Evolutionary conservation across 2,888 invertebrate genomes (phyloP).

Genomic region (Oegoconia quadripuncta): DNA sequence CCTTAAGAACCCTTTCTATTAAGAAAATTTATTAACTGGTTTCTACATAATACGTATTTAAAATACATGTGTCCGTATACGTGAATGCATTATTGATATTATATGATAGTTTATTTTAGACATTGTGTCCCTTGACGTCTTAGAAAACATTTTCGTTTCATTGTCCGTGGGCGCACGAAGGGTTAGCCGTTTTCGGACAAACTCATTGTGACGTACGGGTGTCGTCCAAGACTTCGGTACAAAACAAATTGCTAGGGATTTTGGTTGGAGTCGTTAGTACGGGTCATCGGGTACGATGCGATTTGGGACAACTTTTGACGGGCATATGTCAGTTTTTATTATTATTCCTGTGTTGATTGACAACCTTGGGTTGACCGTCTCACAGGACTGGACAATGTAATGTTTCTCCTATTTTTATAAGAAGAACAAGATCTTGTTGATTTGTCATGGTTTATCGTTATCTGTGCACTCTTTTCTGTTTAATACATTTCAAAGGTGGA

Average conservation of each 20-base stretch:
- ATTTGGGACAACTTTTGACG: conserved; percentile 76
- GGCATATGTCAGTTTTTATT: conserved; percentile 64
- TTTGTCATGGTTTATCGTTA: too few relatives aligned
- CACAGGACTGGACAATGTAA: conserved; percentile 5
- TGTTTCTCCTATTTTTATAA: too few relatives aligned
- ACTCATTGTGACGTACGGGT: conserved; percentile 38
- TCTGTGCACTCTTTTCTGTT: too few relatives aligned
- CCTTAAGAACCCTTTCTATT: conserved; percentile 45
- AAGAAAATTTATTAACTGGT: conserved; percentile 62
- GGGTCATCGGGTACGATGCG: conserved; percentile 75
- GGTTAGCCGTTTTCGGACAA: conserved; percentile 36
- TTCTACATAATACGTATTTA: conserved; percentile 73
- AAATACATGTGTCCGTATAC: conserved; percentile 74
- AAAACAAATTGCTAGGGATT: conserved; percentile 61
- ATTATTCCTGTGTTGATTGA: conserved; percentile 66
- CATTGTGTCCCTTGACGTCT: conserved; percentile 49
- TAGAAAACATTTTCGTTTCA: conserved; percentile 42
- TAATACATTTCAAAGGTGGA: too few relatives aligned
- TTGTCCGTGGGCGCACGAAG: conserved; percentile 30
- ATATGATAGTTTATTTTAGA: conserved; percentile 77
- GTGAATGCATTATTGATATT: conserved; percentile 76
- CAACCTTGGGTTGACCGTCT: conserved; percentile 32
- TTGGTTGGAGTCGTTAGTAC: conserved; percentile 72
- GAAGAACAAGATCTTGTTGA: too few relatives aligned
- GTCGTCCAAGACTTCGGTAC: conserved; percentile 32